Percentiles rank a stretch among this genome's conserved stretches.
These are phyloP conservation scores for Nannobrachium achirus DNA, from an alignment of 2,113 vertebrate genomes.

Conservation along the genomic window DNA sequence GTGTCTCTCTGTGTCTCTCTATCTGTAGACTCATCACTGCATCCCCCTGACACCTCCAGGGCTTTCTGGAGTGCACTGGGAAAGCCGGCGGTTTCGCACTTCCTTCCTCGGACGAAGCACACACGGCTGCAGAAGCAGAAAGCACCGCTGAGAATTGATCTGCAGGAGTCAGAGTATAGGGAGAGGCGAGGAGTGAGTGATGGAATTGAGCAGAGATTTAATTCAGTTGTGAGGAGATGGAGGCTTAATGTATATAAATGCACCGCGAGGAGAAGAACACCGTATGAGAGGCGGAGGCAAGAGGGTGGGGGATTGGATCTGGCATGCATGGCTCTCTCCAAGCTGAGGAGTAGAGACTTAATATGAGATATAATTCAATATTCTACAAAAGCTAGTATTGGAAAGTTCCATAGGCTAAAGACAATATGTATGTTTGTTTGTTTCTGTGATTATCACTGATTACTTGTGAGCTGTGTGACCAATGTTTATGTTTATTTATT, in stretches of 20 bases:
- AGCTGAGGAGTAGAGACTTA: constrained; percentile 57
- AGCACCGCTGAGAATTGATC: constrained; percentile 51
- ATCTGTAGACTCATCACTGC: constrained; percentile 3
- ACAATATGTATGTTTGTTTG: constrained; percentile 43
- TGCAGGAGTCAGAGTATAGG: constrained; percentile 35
- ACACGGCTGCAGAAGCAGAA: constrained; percentile 49
- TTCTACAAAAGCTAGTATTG: constrained; percentile 48
- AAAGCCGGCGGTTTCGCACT: constrained; percentile 37
- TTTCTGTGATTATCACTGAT: constrained; percentile 38
- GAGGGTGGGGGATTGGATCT: constrained; percentile 27
- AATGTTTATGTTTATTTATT: too few species aligned
- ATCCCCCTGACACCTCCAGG: constrained; percentile 34
- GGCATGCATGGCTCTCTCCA: constrained; percentile 41
- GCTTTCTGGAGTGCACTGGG: constrained; percentile 43
- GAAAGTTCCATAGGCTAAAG: constrained; percentile 40
- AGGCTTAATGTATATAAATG: constrained; percentile 75
- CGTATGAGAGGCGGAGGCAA: constrained; percentile 31
- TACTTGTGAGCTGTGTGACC: too few species aligned
- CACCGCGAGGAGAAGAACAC: constrained; percentile 35
- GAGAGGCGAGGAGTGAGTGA: constrained; percentile 53
- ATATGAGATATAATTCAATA: constrained; percentile 67
- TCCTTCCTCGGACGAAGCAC: constrained; percentile 32
- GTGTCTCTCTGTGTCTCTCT: not conserved
- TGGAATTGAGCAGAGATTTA: constrained; percentile 68
- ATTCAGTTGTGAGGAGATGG: constrained; percentile 67